Percentiles rank a stretch among this genome's conserved stretches.
phyloP scores from a whole-genome alignment of 2,113 vertebrate species.

The Antigone vipio region DNA sequence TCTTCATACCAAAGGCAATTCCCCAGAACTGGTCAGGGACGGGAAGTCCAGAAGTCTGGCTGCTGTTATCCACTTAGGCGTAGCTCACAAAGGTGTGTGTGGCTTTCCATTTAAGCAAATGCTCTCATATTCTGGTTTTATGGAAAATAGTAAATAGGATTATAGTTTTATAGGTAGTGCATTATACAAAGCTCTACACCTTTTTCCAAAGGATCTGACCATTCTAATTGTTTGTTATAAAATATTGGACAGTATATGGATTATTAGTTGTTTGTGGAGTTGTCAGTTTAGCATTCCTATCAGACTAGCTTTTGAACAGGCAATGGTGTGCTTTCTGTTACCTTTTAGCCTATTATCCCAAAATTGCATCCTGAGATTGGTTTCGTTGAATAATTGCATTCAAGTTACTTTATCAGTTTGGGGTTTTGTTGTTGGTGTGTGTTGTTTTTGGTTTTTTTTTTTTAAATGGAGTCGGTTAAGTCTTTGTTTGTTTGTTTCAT shows the following conservation, averaged over 20 bases:
- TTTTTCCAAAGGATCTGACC: not conserved
- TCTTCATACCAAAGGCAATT: not conserved
- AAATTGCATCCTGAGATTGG: not conserved
- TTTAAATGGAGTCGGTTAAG: not conserved
- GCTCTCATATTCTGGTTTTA: not conserved
- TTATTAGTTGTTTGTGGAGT: not conserved
- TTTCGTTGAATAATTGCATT: not conserved
- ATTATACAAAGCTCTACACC: not conserved
- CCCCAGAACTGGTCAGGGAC: not conserved
- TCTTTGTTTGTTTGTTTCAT: not conserved
- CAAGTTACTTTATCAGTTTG: not conserved
- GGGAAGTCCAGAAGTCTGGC: not conserved
- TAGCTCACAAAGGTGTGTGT: not conserved
- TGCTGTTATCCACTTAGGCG: not conserved
- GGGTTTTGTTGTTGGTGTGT: not conserved
- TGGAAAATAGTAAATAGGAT: not conserved
- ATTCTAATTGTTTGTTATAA: not conserved
- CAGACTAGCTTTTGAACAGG: not conserved
- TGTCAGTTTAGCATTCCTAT: not conserved
- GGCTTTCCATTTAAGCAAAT: not conserved
- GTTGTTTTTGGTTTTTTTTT: not conserved
- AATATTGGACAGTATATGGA: not conserved
- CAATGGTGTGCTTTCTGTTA: not conserved
- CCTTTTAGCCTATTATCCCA: not conserved
- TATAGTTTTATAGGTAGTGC: not conserved